Base-by-base conservation (phyloP, 2,113 vertebrate genomes). In the Cyanoliseus patagonus region DNA sequence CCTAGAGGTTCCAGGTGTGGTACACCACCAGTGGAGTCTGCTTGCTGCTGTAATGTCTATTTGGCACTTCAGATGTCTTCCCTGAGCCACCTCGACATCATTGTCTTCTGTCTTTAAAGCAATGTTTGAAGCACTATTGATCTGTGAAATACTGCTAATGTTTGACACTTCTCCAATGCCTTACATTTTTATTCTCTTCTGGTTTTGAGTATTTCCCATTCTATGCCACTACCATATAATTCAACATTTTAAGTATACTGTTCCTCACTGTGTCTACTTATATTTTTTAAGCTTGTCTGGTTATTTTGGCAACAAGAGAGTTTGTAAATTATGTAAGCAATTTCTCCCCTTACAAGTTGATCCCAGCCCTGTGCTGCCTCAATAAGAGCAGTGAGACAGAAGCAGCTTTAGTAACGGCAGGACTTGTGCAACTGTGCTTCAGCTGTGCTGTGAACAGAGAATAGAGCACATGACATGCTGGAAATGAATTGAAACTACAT, bases 391-490 rank as follows among this genome's bases (percentile, higher is more conserved):
- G 68, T 0, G 62, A 85, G 70, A 15, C 78, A 90, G 82, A 70
- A 88, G 41, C 64, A 6, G 64, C 64, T 64, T 55, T 64, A 41
- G 91, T 33, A 75, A 24, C 3, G 1, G 55, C 64, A 68, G 52
- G 39, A 75, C 61, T 49, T 0, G 3, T 14, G 35, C 61, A 86
- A 30, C 89, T 81, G 64, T n/a, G 4, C 63, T 86, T 86, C 59
- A 74, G 31, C 72, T 67, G 86, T 10, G 8, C 66, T 66, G 70
- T 15, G 51, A 31, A 17, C 20, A 3, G 55, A 52, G 53, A 61
- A 25, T 2, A n/a, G 52, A 64, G 47, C 52, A 15, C 0, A 1
- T 6, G 8, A 33, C 13, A 5, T 1, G 4, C 2, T 64, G 46
- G 75, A 57, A 72, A 76, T 51, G 5, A 72, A 46, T 10, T 39